These are phyloP conservation scores for Pseudachorutes palmiensis DNA, from an alignment of 1,140 invertebrate genomes.

Conservation along the genomic window DNA sequence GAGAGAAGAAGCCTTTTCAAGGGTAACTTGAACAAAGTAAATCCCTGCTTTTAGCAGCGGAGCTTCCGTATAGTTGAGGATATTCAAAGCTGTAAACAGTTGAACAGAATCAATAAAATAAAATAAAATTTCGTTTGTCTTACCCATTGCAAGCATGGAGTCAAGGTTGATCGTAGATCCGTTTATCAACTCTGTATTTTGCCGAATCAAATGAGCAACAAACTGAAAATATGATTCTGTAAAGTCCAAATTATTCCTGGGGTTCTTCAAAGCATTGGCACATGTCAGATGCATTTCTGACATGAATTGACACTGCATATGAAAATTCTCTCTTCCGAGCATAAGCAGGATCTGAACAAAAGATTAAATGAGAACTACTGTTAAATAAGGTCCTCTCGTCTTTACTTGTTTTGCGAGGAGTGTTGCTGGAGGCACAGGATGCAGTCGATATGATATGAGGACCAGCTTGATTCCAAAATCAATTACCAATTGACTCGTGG, in stretches of 20 bases:
- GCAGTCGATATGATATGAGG: constrained; percentile 29
- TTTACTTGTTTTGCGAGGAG: constrained; percentile 32
- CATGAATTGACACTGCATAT: constrained; percentile 32
- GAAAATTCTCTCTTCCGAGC: constrained; percentile 33
- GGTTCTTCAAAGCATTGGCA: constrained; percentile 22
- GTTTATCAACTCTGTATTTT: constrained; percentile 23
- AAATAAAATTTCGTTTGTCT: neutral
- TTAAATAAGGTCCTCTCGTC: no score
- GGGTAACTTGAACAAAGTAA: constrained; percentile 19
- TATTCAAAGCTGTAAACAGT: constrained; percentile 20
- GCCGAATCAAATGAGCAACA: constrained; percentile 28
- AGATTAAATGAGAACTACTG: no score
- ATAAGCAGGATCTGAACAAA: constrained; percentile 29
- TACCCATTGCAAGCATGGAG: constrained; percentile 24
- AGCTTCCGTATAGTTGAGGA: constrained; percentile 28
- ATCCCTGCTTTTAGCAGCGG: constrained; percentile 30
- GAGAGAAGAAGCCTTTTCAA: constrained; percentile 23
- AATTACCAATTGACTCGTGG: constrained; percentile 28
- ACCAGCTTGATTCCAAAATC: constrained; percentile 33
- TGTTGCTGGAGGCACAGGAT: constrained; percentile 22
- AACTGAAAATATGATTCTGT: constrained; percentile 34
- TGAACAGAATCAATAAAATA: neutral
- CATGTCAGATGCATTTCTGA: constrained; percentile 28
- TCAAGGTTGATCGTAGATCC: constrained; percentile 23
- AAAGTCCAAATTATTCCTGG: constrained; percentile 33